phyloP scores from a whole-genome alignment of 2,113 vertebrate species.

The Glaucidium brasilianum region DNA sequence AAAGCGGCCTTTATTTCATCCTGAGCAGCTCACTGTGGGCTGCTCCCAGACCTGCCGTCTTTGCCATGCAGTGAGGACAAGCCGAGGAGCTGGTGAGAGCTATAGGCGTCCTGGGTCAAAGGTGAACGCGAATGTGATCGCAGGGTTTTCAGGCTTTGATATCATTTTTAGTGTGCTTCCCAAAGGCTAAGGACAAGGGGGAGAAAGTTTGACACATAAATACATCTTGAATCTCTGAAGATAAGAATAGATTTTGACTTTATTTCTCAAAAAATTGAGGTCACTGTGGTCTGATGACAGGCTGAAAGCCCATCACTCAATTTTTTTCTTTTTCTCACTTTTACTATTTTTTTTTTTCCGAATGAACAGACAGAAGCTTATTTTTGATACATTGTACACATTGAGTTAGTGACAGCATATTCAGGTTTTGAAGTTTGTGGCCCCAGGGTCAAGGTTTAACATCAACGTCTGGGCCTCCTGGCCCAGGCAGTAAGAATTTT shows the following conservation, averaged over 20 bases:
- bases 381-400: slow-evolving; percentile 59
- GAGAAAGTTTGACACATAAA: slow-evolving; percentile 65
- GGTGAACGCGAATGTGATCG: background rate
- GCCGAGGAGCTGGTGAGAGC: background rate
- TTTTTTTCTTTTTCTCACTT: background rate
- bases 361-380: background rate
- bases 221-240: slow-evolving; percentile 67
- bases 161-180: slow-evolving; percentile 42
- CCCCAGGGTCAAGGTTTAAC: slow-evolving; percentile 64
- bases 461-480: background rate
- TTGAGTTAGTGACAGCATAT: slow-evolving; percentile 54
- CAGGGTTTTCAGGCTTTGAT: slow-evolving; percentile 13
- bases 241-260: slow-evolving; percentile 70
- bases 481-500: background rate
- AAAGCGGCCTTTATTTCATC: background rate
- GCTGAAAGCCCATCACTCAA: slow-evolving; percentile 71
- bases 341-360: background rate
- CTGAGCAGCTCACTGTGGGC: background rate
- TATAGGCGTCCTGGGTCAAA: background rate
- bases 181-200: slow-evolving; percentile 59
- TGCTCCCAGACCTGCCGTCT: background rate
- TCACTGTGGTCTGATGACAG: slow-evolving; percentile 61
- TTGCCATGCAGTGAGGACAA: fast-evolving
- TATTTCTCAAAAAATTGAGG: slow-evolving; percentile 74
- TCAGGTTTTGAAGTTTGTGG: slow-evolving; percentile 41